These are phyloP conservation scores for Myotis myotis DNA, from an alignment of 2,797 vertebrate species.

Conservation along the genomic window DNA sequence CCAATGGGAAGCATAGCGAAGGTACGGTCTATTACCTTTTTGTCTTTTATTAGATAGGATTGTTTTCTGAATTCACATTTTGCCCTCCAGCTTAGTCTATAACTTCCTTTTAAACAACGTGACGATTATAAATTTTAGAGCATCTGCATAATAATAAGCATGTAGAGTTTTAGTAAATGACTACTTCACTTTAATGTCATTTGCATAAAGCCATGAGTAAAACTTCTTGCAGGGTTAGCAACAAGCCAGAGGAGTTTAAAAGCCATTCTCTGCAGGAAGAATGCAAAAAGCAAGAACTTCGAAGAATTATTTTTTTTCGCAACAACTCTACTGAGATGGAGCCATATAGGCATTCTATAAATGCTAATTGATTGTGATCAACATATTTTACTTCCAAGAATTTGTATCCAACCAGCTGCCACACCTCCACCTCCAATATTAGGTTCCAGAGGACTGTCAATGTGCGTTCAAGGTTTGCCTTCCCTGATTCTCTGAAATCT, in stretches of 20 bases:
- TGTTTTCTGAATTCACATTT: background rate
- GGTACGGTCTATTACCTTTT: too few species aligned
- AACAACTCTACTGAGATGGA: background rate
- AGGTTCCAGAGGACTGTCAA: background rate
- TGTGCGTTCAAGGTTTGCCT: background rate
- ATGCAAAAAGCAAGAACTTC: background rate
- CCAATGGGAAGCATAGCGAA: too few species aligned
- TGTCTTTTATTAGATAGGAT: too few species aligned
- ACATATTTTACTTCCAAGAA: constrained; percentile 49
- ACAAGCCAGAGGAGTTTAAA: background rate
- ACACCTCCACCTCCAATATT: background rate
- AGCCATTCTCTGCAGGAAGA: background rate
- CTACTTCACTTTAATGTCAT: background rate
- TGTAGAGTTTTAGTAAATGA: background rate
- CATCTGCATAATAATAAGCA: background rate
- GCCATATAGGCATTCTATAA: background rate
- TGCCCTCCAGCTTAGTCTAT: background rate
- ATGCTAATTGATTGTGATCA: constrained; percentile 51
- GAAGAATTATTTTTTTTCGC: constrained; percentile 10
- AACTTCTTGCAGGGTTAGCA: background rate
- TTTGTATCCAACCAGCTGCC: constrained; percentile 30
- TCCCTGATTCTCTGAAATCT: background rate
- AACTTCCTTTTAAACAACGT: background rate
- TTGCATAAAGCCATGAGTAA: background rate
- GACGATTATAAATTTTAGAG: background rate